A percentile compares a stretch with the other conserved stretches of the same genome.
These are phyloP conservation scores for Psittacula derbiana DNA, from an alignment of 2,797 vertebrate genomes.

Conservation along the genomic window DNA sequence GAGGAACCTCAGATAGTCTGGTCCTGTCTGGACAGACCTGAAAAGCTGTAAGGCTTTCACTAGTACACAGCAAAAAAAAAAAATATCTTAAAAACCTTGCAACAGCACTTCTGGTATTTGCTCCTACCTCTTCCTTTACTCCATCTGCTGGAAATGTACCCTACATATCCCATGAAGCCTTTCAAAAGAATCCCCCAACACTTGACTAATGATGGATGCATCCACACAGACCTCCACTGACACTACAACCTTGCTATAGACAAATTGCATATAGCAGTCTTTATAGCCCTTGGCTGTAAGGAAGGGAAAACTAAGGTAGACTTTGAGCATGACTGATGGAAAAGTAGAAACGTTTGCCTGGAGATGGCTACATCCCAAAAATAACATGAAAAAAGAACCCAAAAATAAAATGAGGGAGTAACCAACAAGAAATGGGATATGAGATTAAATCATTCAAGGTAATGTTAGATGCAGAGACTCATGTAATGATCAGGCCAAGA, in stretches of 20 bases:
- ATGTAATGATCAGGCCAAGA: background rate
- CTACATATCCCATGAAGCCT: background rate
- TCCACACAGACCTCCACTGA: background rate
- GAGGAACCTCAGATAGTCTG: background rate
- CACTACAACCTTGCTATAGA: background rate
- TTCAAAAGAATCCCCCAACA: background rate
- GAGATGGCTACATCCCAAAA: background rate
- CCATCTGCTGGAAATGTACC: background rate
- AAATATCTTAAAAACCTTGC: background rate
- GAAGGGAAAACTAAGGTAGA: background rate
- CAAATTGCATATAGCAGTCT: background rate
- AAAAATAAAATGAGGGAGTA: background rate
- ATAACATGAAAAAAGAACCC: background rate
- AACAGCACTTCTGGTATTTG: background rate
- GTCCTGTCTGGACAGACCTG: background rate
- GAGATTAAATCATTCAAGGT: background rate
- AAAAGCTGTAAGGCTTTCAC: slow-evolving; percentile 2
- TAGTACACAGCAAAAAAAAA: background rate
- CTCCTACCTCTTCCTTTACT: background rate
- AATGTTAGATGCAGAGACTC: background rate
- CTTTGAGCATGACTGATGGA: background rate
- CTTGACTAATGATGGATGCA: background rate
- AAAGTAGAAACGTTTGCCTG: background rate
- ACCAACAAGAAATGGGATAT: background rate
- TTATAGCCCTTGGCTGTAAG: background rate